Percentiles rank a stretch among this genome's conserved stretches.
phyloP scores from a whole-genome alignment of 2,113 vertebrate species.

The Apaloderma vittatum region DNA sequence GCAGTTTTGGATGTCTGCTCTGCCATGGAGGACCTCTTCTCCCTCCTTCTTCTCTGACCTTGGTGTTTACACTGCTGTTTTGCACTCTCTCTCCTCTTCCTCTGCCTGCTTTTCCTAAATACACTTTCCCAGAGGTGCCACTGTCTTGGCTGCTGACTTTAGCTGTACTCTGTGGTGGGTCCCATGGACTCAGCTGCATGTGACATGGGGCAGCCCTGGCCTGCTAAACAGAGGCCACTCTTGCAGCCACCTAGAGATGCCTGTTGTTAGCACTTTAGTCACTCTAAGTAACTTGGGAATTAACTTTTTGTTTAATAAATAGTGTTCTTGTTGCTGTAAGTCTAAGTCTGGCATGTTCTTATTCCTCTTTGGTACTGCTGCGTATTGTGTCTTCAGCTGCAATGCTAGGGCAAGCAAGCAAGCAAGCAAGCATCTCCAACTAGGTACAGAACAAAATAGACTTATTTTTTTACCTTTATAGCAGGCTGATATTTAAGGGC shows the following conservation, averaged over 20 bases:
- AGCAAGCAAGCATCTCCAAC: not conserved
- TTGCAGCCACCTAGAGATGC: not conserved
- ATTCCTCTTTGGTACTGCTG: not conserved
- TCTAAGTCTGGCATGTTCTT: not conserved
- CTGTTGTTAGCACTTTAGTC: not conserved
- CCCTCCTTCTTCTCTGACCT: not conserved
- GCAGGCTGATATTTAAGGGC: not conserved
- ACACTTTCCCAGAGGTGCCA: not conserved
- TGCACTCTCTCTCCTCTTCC: not conserved
- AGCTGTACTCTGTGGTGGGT: not conserved
- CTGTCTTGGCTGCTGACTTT: not conserved
- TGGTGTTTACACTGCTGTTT: not conserved
- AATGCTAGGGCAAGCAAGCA: not conserved
- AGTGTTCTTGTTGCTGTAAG: not conserved
- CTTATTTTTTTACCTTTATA: not conserved
- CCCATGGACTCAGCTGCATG: fast-evolving
- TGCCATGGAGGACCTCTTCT: not conserved
- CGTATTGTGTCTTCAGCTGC: not conserved
- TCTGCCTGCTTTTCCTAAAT: not conserved
- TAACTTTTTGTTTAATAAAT: not conserved
- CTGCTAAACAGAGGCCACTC: fast-evolving
- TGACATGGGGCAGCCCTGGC: fast-evolving
- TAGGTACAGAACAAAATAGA: not conserved
- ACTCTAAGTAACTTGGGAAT: not conserved
- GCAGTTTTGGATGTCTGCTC: not conserved